phyloP scores from a whole-genome alignment of 2,888 invertebrate species.

The Coleophora flavipennella region DNA sequence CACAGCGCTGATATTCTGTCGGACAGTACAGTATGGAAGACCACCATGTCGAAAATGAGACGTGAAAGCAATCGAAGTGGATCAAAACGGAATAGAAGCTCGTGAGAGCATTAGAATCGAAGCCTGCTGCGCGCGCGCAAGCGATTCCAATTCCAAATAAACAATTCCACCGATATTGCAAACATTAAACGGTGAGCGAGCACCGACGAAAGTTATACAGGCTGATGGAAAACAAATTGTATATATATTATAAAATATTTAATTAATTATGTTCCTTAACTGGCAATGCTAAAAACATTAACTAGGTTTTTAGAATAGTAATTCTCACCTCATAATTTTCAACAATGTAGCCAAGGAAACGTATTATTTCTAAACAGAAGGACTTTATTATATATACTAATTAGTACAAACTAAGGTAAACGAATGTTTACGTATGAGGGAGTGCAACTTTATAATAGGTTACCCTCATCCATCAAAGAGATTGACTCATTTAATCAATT shows the following conservation, averaged over 20 bases:
- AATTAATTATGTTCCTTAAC: background rate
- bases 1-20: too few species aligned
- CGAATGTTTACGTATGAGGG: too few species aligned
- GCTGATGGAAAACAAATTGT: constrained; percentile 17
- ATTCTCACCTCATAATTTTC: too few species aligned
- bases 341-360: too few species aligned
- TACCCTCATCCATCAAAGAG: too few species aligned
- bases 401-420: too few species aligned
- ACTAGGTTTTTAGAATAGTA: background rate
- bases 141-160: constrained; percentile 48
- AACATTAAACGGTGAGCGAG: constrained; percentile 14
- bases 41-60: constrained; percentile 66
- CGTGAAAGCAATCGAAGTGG: constrained; percentile 59
- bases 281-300: background rate
- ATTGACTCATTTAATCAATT: too few species aligned
- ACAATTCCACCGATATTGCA: constrained; percentile 51
- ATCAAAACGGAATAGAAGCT: constrained; percentile 48
- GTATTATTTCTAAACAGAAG: too few species aligned
- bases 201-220: constrained; percentile 27
- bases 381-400: too few species aligned
- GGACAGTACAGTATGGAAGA: constrained; percentile 21
- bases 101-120: constrained; percentile 56
- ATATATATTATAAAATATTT: background rate
- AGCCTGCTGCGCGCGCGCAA: constrained; percentile 30
- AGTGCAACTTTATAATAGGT: too few species aligned